Percentiles rank a stretch among this genome's conserved stretches.
Conservation (phyloP, 2,797 vertebrate species). For the Pantherophis alleghaniensis region DNA sequence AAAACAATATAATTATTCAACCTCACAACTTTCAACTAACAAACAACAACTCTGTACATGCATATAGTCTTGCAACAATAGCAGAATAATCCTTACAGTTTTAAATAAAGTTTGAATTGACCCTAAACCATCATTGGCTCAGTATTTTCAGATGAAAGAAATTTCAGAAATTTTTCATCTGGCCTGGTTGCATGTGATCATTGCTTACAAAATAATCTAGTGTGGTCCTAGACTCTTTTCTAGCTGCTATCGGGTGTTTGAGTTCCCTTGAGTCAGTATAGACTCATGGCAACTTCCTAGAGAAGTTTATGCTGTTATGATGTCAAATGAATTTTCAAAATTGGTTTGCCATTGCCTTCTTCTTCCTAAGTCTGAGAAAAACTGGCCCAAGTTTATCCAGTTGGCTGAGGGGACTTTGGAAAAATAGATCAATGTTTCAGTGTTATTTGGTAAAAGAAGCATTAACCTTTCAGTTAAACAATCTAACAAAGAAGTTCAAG, state of each 20-base stretch:
- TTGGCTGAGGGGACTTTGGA: not conserved
- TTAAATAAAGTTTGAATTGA: not conserved
- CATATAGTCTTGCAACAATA: not conserved
- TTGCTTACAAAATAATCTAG: not conserved
- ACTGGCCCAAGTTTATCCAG: not conserved
- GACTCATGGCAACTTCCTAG: not conserved
- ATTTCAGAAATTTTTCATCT: not conserved
- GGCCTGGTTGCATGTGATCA: not conserved
- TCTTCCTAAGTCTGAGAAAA: not conserved
- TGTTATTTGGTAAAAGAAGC: not conserved
- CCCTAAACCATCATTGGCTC: not conserved
- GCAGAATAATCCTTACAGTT: not conserved
- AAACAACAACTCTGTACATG: not conserved
- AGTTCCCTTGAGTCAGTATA: not conserved
- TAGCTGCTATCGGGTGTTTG: not conserved
- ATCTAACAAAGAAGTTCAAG: not conserved
- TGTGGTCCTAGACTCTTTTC: not conserved
- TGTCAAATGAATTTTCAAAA: not conserved
- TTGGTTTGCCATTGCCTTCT: not conserved
- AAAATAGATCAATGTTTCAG: not conserved
- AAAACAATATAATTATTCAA: not conserved
- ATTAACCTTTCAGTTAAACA: not conserved
- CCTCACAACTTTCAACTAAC: not conserved
- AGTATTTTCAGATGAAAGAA: not conserved
- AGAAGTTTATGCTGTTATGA: not conserved